A percentile compares a stretch with the other conserved stretches of the same genome.
phyloP scores from a whole-genome alignment of 2,113 vertebrate genomes.

The Tinamus guttatus region DNA sequence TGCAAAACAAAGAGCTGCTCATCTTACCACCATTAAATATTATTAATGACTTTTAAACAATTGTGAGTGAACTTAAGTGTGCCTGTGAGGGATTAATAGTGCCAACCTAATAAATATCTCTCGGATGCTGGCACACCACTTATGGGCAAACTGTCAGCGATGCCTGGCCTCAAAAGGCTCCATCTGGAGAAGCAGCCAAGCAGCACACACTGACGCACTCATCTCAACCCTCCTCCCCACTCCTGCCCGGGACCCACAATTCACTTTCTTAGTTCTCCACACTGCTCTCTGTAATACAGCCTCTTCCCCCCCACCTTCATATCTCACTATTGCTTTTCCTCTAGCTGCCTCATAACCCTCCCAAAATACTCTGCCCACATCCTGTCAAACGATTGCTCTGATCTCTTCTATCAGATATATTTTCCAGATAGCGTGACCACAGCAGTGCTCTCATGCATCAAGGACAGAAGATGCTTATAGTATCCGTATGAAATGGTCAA shows the following conservation, averaged over 20 bases:
- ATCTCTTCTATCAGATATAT: not conserved
- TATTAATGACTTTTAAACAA: slow-evolving; percentile 22
- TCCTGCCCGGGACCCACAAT: not conserved
- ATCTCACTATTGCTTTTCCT: not conserved
- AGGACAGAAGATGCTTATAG: not conserved
- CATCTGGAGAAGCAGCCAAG: slow-evolving; percentile 32
- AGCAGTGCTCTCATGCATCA: not conserved
- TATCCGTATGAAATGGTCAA: not conserved
- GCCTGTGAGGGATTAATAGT: not conserved
- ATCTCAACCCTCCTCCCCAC: not conserved
- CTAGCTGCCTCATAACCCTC: fast-evolving
- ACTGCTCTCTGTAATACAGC: not conserved
- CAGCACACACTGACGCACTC: not conserved
- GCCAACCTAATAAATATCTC: not conserved
- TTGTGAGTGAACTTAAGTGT: not conserved
- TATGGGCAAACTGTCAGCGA: not conserved
- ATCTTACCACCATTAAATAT: slow-evolving; percentile 38
- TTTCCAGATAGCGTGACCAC: not conserved
- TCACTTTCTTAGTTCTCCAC: not conserved
- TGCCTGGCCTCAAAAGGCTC: not conserved
- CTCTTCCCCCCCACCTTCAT: not conserved
- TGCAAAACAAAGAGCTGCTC: slow-evolving; percentile 60
- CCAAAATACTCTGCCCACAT: not conserved
- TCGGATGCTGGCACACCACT: not conserved
- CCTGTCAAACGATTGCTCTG: not conserved